Percentiles rank a stretch among this genome's conserved stretches.
Evolutionary conservation across 2,888 invertebrate species (phyloP).

Genomic region (Helicoverpa assulta): DNA sequence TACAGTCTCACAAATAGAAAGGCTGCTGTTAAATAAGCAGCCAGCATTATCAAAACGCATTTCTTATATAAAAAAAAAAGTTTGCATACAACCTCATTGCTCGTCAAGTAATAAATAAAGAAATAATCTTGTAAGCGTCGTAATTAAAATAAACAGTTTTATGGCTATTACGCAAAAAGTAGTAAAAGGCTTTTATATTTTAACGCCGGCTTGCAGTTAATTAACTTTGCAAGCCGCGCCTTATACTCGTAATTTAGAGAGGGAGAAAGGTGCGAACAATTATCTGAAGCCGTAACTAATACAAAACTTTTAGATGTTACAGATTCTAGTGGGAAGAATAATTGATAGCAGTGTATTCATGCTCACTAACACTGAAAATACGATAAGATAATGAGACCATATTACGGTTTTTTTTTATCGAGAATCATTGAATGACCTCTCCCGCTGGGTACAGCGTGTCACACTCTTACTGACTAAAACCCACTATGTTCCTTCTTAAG

Average conservation of each 20-base stretch:
- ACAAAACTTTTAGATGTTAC: too few relatives aligned
- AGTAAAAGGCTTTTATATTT: slow-evolving; percentile 38
- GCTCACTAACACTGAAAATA: too few relatives aligned
- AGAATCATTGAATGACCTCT: too few relatives aligned
- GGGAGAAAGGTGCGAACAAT: slow-evolving; percentile 50
- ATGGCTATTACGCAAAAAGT: slow-evolving; percentile 38
- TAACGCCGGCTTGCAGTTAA: slow-evolving; percentile 27
- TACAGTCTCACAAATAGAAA: too few relatives aligned
- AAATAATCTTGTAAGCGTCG: slow-evolving; percentile 37
- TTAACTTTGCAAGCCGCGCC: slow-evolving; percentile 30
- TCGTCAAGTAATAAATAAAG: slow-evolving; percentile 29
- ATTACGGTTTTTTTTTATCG: too few relatives aligned
- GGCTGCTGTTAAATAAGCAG: neutral
- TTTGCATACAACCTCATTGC: slow-evolving; percentile 19
- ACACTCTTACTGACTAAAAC: too few relatives aligned
- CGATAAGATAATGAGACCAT: too few relatives aligned
- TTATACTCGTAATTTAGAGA: slow-evolving; percentile 7
- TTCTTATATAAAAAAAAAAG: slow-evolving; percentile 1
- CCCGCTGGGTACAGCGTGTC: too few relatives aligned
- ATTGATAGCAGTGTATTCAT: too few relatives aligned
- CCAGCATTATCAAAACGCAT: neutral
- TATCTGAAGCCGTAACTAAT: neutral
- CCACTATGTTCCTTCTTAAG: too few relatives aligned
- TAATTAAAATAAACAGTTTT: slow-evolving; percentile 55
- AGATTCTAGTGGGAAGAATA: too few relatives aligned